Conservation (phyloP, 1,140 invertebrate species). For the Ooceraea biroi region DNA sequence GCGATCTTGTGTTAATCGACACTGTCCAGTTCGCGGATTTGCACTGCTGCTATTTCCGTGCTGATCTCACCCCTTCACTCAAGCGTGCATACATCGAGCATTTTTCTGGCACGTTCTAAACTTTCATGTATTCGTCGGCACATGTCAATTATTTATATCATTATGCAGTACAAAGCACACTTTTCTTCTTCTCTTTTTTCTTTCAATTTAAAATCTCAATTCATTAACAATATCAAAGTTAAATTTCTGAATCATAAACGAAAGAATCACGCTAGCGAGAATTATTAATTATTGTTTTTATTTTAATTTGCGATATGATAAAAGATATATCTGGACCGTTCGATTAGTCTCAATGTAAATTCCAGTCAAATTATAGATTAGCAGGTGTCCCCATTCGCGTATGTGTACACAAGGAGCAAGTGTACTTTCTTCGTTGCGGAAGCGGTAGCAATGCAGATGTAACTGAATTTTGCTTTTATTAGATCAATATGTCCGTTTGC, state of each 20-base stretch:
- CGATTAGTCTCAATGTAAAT: not conserved
- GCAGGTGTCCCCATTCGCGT: not conserved
- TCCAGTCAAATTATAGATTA: no score
- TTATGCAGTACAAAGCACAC: not conserved
- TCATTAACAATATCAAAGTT: not conserved
- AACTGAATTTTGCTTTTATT: slow-evolving; percentile 50
- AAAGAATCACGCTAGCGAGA: not conserved
- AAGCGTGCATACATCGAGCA: slow-evolving; percentile 19
- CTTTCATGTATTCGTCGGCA: slow-evolving; percentile 23
- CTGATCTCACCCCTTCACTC: slow-evolving; percentile 32
- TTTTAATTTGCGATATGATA: not conserved
- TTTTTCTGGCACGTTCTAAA: slow-evolving; percentile 50
- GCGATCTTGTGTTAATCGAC: slow-evolving; percentile 67
- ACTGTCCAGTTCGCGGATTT: slow-evolving; percentile 58
- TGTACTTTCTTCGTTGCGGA: slow-evolving; percentile 3
- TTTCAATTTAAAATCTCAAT: not conserved
- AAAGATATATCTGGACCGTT: not conserved
- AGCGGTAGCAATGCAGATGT: slow-evolving; percentile 8
- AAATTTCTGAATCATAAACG: not conserved
- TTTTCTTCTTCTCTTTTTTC: not conserved
- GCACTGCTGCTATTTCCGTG: slow-evolving; percentile 54
- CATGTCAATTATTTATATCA: slow-evolving; percentile 22
- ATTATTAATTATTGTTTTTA: not conserved
- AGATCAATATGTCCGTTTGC: slow-evolving; percentile 39
- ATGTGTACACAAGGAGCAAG: not conserved